These are phyloP conservation scores for Perithous albicinctus DNA, from an alignment of 2,888 invertebrate genomes.

Conservation along the genomic window DNA sequence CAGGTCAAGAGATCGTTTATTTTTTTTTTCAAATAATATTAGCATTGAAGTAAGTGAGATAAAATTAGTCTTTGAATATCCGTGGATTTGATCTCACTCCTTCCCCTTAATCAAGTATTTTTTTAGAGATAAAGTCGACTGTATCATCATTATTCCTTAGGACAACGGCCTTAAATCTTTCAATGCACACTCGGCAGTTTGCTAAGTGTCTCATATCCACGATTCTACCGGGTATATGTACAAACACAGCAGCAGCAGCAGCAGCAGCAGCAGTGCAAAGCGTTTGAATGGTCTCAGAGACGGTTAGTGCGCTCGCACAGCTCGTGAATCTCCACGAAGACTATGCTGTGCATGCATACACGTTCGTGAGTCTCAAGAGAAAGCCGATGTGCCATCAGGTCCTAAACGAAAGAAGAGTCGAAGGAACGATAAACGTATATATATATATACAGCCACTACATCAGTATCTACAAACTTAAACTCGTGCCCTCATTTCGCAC, in stretches of 20 bases:
- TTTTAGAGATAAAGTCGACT: neutral
- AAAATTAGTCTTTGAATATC: too few relatives aligned
- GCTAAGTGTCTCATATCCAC: conserved; percentile 54
- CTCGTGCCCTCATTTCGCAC: conserved; percentile 77
- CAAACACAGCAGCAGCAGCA: too few relatives aligned
- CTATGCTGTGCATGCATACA: conserved; percentile 34
- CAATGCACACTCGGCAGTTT: conserved; percentile 16
- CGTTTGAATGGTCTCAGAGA: conserved; percentile 23
- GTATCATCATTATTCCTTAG: conserved; percentile 4
- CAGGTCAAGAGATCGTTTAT: too few relatives aligned
- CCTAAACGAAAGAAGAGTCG: conserved; percentile 23
- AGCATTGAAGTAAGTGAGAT: too few relatives aligned
- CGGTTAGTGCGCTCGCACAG: neutral
- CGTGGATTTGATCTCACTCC: too few relatives aligned
- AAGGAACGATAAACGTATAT: conserved; percentile 74
- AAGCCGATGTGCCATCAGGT: conserved; percentile 73
- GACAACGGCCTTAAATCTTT: conserved; percentile 6
- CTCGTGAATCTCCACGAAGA: conserved; percentile 42
- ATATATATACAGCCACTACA: conserved; percentile 62
- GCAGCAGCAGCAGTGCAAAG: conserved; percentile 35
- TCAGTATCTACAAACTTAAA: conserved; percentile 2
- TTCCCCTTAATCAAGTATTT: neutral
- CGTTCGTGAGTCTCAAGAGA: conserved; percentile 72
- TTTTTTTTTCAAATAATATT: too few relatives aligned
- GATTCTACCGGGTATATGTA: conserved; percentile 75